Percentiles rank a stretch among this genome's conserved stretches.
Evolutionary conservation across 2,113 vertebrate genomes (phyloP).

Genomic region (Deroptyus accipitrinus): DNA sequence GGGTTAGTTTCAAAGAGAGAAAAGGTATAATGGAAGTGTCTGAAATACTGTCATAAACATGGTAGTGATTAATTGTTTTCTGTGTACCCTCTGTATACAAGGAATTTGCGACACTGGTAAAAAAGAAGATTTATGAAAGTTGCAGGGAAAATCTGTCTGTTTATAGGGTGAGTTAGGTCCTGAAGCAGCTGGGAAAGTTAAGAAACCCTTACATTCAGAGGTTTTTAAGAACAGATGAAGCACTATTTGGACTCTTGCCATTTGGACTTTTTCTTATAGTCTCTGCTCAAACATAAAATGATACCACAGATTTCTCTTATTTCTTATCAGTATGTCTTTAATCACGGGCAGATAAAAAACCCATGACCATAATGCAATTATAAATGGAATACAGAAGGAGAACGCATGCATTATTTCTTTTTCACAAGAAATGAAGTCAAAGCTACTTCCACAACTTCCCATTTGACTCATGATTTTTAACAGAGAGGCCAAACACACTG

Average conservation of each 20-base stretch:
- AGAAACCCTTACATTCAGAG: background rate
- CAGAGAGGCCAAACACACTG: background rate
- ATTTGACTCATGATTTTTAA: background rate
- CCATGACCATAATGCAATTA: background rate
- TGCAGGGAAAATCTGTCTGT: background rate
- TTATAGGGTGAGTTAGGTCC: background rate
- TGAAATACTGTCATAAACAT: background rate
- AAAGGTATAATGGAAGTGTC: background rate
- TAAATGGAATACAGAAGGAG: background rate
- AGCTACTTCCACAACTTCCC: background rate
- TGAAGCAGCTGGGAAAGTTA: background rate
- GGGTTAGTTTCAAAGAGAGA: background rate
- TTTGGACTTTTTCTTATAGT: background rate
- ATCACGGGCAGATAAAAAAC: background rate
- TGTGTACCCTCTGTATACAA: background rate
- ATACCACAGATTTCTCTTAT: background rate
- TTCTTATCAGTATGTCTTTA: background rate
- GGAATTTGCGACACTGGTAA: background rate
- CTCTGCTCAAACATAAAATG: background rate
- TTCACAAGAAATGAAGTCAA: background rate
- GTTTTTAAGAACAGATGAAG: background rate
- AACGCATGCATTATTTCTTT: background rate
- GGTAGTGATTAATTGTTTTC: slow-evolving; percentile 10
- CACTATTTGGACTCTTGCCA: background rate
- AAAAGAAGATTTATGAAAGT: background rate